Evolutionary conservation across 2,888 invertebrate genomes (phyloP), one percentile per base, ranked within the genome.

Genomic region (Ceramica pisi): DNA sequence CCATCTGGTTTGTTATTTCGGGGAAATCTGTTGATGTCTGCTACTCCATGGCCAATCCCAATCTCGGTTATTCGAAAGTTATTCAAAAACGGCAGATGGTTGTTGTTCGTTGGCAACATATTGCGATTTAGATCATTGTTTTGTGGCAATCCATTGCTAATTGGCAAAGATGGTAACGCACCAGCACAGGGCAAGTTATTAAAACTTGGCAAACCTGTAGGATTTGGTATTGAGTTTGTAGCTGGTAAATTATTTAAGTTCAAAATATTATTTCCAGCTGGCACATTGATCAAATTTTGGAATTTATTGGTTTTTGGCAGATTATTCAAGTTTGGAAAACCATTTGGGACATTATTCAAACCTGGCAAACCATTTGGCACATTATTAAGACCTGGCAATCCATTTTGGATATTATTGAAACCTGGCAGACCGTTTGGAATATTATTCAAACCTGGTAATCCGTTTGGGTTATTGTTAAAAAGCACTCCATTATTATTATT

Each of bases 91-190:
- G 71, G 71, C n/a, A 56, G 10, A 50, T 12, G 16, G 67, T 82
- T 86, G 16, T 67, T 81, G 1, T 51, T 80, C 1, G 60, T 14
- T 63, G 76, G 73, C 46, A 74, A 19, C 59, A 79, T 73, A 50
- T 66, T 85, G 51, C 70, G 66, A 46, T 41, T 12, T 60, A 75
- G 62, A 10, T 78, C 67, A 75, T 72, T 80, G 46, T 72, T 83
- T 10, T n/a, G 4, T 50, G 46, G 48, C 41, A 68, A 10, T 14
- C 14, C 23, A 12, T 48, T 67, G 0, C 4, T 56, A 21, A 1
- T 0, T 14, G 59, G 59, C 6, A 71, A 10, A 7, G 10, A 0
- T 60, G 50, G 53, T 19, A 73, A 3, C 1, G 5, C 16, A 4
- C 50, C 62, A 2, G 10, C 26, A 50, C 35, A 12, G 10, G 55